Percentiles rank a stretch among this genome's conserved stretches.
phyloP scores from a whole-genome alignment of 2,797 vertebrate genomes.

The Cacajao melanocephalus region DNA sequence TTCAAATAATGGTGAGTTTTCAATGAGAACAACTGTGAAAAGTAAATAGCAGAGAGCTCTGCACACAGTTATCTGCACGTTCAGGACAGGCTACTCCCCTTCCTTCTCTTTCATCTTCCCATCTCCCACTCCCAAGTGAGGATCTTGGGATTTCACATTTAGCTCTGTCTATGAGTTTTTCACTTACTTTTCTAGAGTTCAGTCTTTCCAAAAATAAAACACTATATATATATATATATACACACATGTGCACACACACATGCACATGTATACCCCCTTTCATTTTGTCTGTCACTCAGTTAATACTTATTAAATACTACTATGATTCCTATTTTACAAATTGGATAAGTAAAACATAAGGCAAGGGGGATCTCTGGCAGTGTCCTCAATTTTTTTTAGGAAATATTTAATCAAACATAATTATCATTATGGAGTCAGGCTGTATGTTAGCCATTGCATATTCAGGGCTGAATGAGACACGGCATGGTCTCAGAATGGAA shows the following conservation, averaged over 20 bases:
- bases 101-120: not conserved
- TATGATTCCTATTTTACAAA: not conserved
- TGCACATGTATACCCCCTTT: not conserved
- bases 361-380: not conserved
- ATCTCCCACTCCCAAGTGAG: not conserved
- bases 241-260: not conserved
- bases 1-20: not conserved
- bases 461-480: not conserved
- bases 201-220: conserved; percentile 15
- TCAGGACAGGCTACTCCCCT: not conserved
- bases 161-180: not conserved
- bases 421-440: not conserved
- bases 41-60: not conserved
- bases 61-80: not conserved
- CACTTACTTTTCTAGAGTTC: conserved; percentile 15
- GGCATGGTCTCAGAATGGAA: not conserved
- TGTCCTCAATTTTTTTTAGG: not conserved
- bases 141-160: not conserved
- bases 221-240: not conserved
- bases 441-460: not conserved
- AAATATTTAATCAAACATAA: conserved; percentile 24
- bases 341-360: not conserved
- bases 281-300: not conserved
- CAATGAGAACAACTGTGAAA: not conserved
- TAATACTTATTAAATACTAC: not conserved